These are phyloP conservation scores for Ophiothrix spiculata DNA, from an alignment of 35 echinoderm and acorn worm genomes.

Conservation along the genomic window DNA sequence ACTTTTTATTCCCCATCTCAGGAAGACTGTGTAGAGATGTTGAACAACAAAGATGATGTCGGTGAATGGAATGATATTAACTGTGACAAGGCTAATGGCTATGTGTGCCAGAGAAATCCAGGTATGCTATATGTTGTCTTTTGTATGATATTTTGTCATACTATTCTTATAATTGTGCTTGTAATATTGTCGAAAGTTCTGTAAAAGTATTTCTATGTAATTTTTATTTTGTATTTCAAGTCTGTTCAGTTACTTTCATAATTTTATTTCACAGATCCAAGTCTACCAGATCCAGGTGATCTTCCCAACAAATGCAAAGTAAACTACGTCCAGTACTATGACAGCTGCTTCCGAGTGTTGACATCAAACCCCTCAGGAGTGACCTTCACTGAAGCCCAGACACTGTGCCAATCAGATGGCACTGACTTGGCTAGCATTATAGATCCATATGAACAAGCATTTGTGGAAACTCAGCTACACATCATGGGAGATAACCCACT, in stretches of 20 bases:
- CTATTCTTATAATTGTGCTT: neutral
- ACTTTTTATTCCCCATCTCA: neutral
- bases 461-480: conserved; percentile 55
- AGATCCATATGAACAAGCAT: conserved; percentile 73
- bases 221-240: neutral
- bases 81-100: conserved; percentile 42
- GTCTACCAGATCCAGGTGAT: neutral
- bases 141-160: neutral
- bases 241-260: neutral
- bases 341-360: conserved; percentile 58
- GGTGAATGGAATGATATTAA: conserved; percentile 73
- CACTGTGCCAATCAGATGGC: conserved; percentile 33
- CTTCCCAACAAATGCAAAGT: conserved; percentile 31
- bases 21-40: conserved; percentile 83
- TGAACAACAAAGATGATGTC: conserved; percentile 9
- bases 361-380: neutral
- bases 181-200: neutral
- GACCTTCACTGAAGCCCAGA: conserved; percentile 42
- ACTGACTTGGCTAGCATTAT: conserved; percentile 57
- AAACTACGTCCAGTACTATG: conserved; percentile 62
- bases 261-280: conserved; percentile 22
- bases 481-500: conserved; percentile 36
- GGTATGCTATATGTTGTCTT: too few relatives aligned
- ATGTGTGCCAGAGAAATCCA: conserved; percentile 54
- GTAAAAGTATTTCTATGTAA: neutral